Conservation (phyloP, 2,797 vertebrate species). For the Okamejei kenojei region DNA sequence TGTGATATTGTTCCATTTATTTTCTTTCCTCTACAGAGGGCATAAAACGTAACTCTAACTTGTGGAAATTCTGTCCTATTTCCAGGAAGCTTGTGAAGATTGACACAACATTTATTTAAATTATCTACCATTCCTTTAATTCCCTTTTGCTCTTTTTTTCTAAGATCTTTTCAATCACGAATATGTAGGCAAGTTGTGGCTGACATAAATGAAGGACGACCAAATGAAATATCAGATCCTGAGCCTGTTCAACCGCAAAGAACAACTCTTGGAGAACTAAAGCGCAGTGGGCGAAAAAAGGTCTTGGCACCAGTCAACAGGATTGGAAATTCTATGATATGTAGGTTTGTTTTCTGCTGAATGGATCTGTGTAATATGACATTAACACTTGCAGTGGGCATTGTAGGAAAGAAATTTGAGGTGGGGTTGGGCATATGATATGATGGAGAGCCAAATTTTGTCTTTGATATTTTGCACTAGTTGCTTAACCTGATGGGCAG, state of each 20-base stretch:
- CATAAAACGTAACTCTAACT: too few species aligned
- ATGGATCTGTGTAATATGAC: neutral
- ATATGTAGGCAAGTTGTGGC: conserved; percentile 75
- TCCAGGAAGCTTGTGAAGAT: too few species aligned
- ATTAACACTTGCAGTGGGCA: neutral
- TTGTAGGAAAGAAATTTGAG: neutral
- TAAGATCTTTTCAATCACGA: conserved; percentile 83
- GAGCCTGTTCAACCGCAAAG: conserved; percentile 62
- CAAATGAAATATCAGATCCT: conserved; percentile 48
- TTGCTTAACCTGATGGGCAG: neutral
- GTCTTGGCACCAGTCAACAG: conserved; percentile 70
- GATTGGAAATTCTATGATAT: conserved; percentile 62
- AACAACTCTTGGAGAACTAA: conserved; percentile 71
- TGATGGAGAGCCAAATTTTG: neutral
- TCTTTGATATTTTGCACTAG: neutral
- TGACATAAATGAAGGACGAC: conserved; percentile 56
- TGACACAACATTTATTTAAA: too few species aligned
- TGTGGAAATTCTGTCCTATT: too few species aligned
- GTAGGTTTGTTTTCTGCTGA: conserved; percentile 52
- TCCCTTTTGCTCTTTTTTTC: neutral
- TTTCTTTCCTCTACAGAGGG: too few species aligned
- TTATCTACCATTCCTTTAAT: too few species aligned
- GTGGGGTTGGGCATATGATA: neutral
- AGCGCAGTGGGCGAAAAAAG: conserved; percentile 79
- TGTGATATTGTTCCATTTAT: too few species aligned